Evolutionary conservation across 2,888 invertebrate species (phyloP).

Genomic region (Drosophila lacicola): DNA sequence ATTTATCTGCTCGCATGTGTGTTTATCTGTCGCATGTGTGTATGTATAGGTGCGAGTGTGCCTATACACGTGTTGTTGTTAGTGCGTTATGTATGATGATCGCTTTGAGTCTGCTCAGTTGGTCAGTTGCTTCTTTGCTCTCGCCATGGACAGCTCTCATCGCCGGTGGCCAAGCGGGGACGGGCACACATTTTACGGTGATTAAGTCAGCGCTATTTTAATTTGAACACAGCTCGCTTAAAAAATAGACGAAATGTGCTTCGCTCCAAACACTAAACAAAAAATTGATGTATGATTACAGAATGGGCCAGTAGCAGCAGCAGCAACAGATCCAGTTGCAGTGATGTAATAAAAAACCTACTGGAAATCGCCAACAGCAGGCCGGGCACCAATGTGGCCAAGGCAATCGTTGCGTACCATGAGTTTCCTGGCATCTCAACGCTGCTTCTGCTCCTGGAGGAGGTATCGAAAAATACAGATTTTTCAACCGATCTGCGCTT

Average conservation of each 20-base stretch:
- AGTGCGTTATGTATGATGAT: constrained; percentile 27
- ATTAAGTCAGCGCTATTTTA: constrained; percentile 73
- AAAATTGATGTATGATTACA: constrained; percentile 21
- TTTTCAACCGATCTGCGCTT: constrained; percentile 78
- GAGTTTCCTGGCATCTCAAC: constrained; percentile 63
- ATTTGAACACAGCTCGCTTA: constrained; percentile 1
- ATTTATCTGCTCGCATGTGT: neutral
- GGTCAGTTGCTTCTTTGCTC: constrained; percentile 36
- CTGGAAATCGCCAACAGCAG: constrained; percentile 68
- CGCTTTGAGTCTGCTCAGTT: constrained; percentile 10
- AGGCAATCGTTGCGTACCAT: constrained; percentile 72
- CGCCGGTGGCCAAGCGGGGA: constrained; percentile 22
- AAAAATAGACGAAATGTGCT: neutral
- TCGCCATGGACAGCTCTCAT: constrained; percentile 32
- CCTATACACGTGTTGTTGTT: constrained; percentile 41
- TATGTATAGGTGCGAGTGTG: neutral
- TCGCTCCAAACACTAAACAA: constrained; percentile 14
- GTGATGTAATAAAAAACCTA: constrained; percentile 36
- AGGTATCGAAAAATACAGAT: constrained; percentile 80
- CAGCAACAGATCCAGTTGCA: neutral
- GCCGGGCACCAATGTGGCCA: constrained; percentile 77
- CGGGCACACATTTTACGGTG: constrained; percentile 36
- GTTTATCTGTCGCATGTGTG: neutral
- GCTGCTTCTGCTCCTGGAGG: constrained; percentile 76
- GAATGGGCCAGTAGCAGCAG: constrained; percentile 10